A percentile compares a stretch with the other conserved stretches of the same genome.
These are phyloP conservation scores for Sisyra nigra DNA, from an alignment of 2,888 invertebrate genomes.

Conservation along the genomic window DNA sequence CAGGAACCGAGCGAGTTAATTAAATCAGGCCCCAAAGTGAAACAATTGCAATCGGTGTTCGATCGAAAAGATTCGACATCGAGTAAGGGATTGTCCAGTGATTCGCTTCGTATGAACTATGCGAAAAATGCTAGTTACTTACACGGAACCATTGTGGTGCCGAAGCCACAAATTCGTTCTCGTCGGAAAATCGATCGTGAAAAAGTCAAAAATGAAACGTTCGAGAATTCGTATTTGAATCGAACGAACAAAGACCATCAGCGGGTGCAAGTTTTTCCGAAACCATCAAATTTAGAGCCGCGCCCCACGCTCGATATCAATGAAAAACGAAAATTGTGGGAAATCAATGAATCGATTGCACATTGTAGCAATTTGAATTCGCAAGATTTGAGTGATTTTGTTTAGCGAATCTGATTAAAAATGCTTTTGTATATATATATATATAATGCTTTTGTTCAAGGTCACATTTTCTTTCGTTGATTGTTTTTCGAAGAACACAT, in stretches of 20 bases:
- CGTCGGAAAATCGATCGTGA: slow-evolving; percentile 6
- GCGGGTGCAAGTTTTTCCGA: neutral
- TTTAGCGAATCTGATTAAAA: too few relatives aligned
- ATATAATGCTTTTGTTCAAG: too few relatives aligned
- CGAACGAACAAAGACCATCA: neutral
- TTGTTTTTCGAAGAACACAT: too few relatives aligned
- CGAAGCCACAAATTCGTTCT: too few relatives aligned
- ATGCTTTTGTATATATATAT: too few relatives aligned
- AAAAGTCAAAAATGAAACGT: slow-evolving; percentile 4
- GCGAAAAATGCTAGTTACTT: neutral
- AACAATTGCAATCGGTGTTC: slow-evolving; percentile 8
- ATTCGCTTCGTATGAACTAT: neutral
- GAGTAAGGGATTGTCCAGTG: neutral
- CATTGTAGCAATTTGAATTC: too few relatives aligned
- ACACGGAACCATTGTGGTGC: neutral
- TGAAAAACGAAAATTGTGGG: too few relatives aligned
- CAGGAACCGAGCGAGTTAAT: slow-evolving; percentile 1
- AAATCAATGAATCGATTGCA: too few relatives aligned
- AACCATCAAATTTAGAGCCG: neutral
- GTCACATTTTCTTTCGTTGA: too few relatives aligned
- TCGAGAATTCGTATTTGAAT: slow-evolving; percentile 1
- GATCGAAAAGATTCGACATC: slow-evolving; percentile 1
- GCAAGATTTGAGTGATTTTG: too few relatives aligned
- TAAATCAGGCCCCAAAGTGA: slow-evolving; percentile 9
- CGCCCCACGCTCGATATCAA: too few relatives aligned